Base-by-base conservation (phyloP, 2,888 invertebrate species). In the Pasiphila rectangulata region DNA sequence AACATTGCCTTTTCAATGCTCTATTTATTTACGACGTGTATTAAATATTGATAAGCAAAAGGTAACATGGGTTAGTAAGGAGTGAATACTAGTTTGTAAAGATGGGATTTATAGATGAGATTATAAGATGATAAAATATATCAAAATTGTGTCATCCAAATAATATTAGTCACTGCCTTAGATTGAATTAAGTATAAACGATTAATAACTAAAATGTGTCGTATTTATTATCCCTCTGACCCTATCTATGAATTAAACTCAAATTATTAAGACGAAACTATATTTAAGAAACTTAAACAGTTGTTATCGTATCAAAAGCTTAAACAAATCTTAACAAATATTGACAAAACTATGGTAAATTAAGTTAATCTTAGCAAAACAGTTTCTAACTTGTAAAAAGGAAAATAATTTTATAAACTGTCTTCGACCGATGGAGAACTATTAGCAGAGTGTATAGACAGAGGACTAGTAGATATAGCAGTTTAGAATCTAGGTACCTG, bases 321-420 rank as follows among this genome's bases (percentile, higher is more conserved):
- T 79, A 76, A 61, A 66, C 56, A 39, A 61, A 51, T 52, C 58
- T 52, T 58, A 56, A 54, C 51, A 57, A 37, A 38, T 29, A 59
- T 67, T 57, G 69, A 75, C 54, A 76, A 84, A 84, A 81, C 74
- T 76, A 75, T 39, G 69, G 79, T 83, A 83, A 69, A 79, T 57
- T 58, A 63, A 56, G 54, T 64, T 68, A 72, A 55, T 79, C 74
- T 75, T n/a, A n/a, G n/a, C n/a, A 79, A 83, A 83, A 76, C 4
- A 6, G 6, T 21, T 21, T 6, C 6, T 21, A 4, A 21, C 7
- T 7, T 7, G 21, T 6, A 4, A 4, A 6, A 6, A 21, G 21
- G 7, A 21, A 2, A 21, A 21, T 21, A 2, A 6, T 4, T 4
- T 6, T 21, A 6, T 21, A 4, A 21, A 21, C 3, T 7, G n/a